Base-by-base conservation (phyloP, 1,140 invertebrate genomes). In the Megalopta genalis region DNA sequence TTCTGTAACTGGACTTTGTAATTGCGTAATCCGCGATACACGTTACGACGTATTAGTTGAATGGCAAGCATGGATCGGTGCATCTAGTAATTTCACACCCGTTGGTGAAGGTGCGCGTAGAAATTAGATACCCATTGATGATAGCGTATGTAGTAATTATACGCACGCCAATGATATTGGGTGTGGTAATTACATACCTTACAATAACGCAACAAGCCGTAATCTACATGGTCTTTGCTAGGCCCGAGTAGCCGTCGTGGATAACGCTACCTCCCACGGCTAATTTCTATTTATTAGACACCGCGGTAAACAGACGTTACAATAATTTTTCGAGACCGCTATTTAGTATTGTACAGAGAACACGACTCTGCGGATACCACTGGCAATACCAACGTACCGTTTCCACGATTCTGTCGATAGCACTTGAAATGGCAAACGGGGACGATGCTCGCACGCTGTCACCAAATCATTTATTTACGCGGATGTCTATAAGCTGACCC, bases 61-160 rank as follows among this genome's bases (percentile, higher is more conserved):
- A 59, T 18, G 12, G 16, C 2, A 18, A 52, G 69, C 18, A 12
- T 8, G 25, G 42, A 32, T 62, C 32, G 18, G 42, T 57, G 57
- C 52, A 54, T 73, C 60, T 37, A 60, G 77, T 73, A 79, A 79
- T 79, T 79, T 73, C 62, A 73, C 77, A 79, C 70, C 70, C 49
- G 65, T 42, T 65, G 70, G 52, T 37, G 49, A 46, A 23, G 62
- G 77, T 66, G 59, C 70, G 69, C 57, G 69, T 66, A 73, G 77
- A 73, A 79, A 79, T 79, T 79, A 73, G 69, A 79, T 73, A 65
- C 9, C 69, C 77, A 79, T 66, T 73, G 77, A 79, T 72, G 62
- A 79, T 73, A 72, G 68, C 18, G 70, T 46, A 37, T 66, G 77
- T 73, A 73, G 77, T 79, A 79, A 79, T 79, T 79, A 79, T 73